phyloP scores from a whole-genome alignment of 1,140 invertebrate species.

The Saccostrea glomerata region DNA sequence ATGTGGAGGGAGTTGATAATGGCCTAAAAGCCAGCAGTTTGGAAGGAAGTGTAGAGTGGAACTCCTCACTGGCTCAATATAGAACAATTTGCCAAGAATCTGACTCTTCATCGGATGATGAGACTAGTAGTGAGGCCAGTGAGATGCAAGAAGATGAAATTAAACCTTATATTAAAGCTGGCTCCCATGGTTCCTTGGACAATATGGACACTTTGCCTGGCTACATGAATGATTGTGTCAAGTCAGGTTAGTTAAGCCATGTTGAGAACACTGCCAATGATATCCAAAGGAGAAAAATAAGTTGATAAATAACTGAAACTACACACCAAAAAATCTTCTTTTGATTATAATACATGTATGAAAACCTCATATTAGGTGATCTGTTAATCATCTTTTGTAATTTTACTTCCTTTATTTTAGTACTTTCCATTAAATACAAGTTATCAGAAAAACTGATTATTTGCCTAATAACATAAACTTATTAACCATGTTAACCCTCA shows the following conservation, averaged over 20 bases:
- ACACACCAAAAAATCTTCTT: not conserved
- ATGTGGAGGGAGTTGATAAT: not conserved
- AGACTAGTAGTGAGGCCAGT: not conserved
- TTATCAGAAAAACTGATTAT: too few relatives aligned
- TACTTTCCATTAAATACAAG: too few relatives aligned
- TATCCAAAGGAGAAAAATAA: not conserved
- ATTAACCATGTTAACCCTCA: too few relatives aligned
- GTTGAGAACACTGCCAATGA: not conserved
- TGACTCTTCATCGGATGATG: constrained; percentile 9
- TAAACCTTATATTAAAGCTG: constrained; percentile 9
- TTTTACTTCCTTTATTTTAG: too few relatives aligned
- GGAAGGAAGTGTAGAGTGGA: not conserved
- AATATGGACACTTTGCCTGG: constrained; percentile 4
- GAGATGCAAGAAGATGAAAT: constrained; percentile 4
- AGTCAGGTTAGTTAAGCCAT: constrained; percentile 7
- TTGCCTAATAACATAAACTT: too few relatives aligned
- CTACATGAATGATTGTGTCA: not conserved
- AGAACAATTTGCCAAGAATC: constrained; percentile 5
- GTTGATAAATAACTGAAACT: too few relatives aligned
- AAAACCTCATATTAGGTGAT: too few relatives aligned
- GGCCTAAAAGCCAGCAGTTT: not conserved
- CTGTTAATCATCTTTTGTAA: too few relatives aligned
- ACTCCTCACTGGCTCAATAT: not conserved
- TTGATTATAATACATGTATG: too few relatives aligned
- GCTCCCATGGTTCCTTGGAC: not conserved